Evolutionary conservation across 35 echinoderm and acorn worm species (phyloP), one percentile per base, ranked within the genome.

Genomic region (Apostichopus japonicus): DNA sequence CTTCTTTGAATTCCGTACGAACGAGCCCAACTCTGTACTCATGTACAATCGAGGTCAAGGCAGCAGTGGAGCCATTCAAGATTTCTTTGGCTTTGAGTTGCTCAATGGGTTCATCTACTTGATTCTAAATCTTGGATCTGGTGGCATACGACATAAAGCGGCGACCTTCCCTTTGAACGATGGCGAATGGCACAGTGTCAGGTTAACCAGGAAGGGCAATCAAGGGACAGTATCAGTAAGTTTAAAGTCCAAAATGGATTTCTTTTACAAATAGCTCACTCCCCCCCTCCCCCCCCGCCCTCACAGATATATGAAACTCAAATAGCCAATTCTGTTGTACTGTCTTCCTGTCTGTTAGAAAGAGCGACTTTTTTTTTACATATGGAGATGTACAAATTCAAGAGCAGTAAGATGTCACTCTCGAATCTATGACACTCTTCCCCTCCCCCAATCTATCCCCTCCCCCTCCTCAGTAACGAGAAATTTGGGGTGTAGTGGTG

Each of bases 71-170:
- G 19, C 53, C 9, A 33, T 8, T 5, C 52, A n/a, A 67, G 97
- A 99, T 76, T 99, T 96, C 95, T 96, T 99, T 92, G 97, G 92
- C 15, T 90, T 99, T 78, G 97, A 99, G 73, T 76, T 99, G 52
- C 55, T 99, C 22, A 91, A 99, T 71, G 97, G 97, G 25, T 95
- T 92, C 63, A 78, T 99, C 8, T 95, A 86, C 87, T 21, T 99
- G 92, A 79, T 99, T 2, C 95, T 99, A 54, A 92, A 99, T 80
- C 92, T 99, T 22, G 97, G 97, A 16, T 93, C 95, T 52, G 97
- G 97, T 65, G 75, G 92, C 10, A 95, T 92, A 7, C 78, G 95
- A 8, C 75, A 92, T 65, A 96, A 93, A 83, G 91, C 87, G 2
- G 62, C 93, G 51, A 89, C 88, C 5, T 76, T 90, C 0, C 87